phyloP scores from a whole-genome alignment of 2,113 vertebrate species.

The Cynoglossus semilaevis region DNA sequence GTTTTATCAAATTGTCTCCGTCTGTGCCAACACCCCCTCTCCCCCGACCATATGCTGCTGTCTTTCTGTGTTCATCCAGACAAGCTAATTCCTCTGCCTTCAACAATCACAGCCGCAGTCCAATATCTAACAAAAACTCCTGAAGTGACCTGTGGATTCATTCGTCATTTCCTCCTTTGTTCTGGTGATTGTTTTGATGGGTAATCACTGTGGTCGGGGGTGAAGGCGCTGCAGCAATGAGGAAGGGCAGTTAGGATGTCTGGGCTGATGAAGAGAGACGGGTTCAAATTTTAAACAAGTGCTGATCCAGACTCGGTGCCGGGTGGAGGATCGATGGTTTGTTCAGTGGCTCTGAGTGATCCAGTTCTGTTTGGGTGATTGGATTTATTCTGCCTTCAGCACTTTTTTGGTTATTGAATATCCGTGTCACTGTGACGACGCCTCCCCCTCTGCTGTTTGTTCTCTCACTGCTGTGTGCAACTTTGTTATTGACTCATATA shows the following conservation, averaged over 20 bases:
- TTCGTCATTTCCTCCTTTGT: background rate
- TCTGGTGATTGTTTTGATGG: background rate
- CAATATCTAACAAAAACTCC: background rate
- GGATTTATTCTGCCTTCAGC: slow-evolving; percentile 31
- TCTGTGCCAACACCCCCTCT: background rate
- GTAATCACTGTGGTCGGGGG: background rate
- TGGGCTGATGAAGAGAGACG: background rate
- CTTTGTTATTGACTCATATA: background rate
- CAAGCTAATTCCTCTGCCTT: background rate
- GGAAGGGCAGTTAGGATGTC: background rate
- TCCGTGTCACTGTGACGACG: slow-evolving; percentile 30
- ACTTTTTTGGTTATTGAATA: slow-evolving; percentile 32
- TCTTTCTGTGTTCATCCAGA: background rate
- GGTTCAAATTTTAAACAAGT: background rate
- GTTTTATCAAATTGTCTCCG: slow-evolving; percentile 11
- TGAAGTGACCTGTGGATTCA: background rate
- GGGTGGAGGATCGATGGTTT: slow-evolving; percentile 6
- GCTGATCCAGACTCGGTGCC: background rate
- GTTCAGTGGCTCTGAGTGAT: slow-evolving; percentile 12
- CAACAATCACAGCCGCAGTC: background rate
- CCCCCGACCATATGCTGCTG: slow-evolving; percentile 7
- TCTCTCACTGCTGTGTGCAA: background rate
- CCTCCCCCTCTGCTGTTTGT: background rate
- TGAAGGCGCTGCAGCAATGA: background rate
- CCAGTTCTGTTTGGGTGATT: slow-evolving; percentile 23